These are phyloP conservation scores for Lithophane semibrunnea DNA, from an alignment of 2,888 invertebrate species.

Conservation along the genomic window DNA sequence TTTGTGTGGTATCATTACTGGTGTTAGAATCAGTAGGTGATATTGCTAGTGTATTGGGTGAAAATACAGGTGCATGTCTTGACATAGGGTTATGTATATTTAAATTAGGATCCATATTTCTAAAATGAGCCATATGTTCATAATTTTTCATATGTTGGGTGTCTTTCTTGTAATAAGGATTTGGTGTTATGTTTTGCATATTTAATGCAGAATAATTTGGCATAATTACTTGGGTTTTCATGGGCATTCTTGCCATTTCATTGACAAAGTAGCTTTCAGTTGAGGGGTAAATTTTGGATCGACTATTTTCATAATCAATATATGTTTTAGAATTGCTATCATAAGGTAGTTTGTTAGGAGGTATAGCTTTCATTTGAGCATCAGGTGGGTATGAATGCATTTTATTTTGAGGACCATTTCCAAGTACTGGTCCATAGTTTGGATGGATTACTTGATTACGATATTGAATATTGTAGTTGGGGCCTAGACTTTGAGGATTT, in stretches of 20 bases:
- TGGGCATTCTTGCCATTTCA: slow-evolving; percentile 78
- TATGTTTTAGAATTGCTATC: slow-evolving; percentile 81
- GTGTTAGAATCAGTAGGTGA: slow-evolving; percentile 87
- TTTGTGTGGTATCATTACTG: slow-evolving; percentile 83
- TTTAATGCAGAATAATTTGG: slow-evolving; percentile 80
- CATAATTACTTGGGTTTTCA: slow-evolving; percentile 80
- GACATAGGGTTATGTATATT: slow-evolving; percentile 77
- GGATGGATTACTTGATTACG: slow-evolving; percentile 83
- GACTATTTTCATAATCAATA: slow-evolving; percentile 80
- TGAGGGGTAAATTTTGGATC: slow-evolving; percentile 77
- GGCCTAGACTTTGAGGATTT: slow-evolving; percentile 73
- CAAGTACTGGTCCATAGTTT: slow-evolving; percentile 79
- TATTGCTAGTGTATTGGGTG: slow-evolving; percentile 84
- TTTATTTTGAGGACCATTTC: slow-evolving; percentile 82
- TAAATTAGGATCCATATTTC: slow-evolving; percentile 79
- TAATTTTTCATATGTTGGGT: slow-evolving; percentile 76
- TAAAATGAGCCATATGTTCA: slow-evolving; percentile 81
- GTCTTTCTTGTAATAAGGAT: slow-evolving; percentile 84
- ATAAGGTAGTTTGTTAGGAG: slow-evolving; percentile 81
- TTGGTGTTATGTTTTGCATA: slow-evolving; percentile 77
- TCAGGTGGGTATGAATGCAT: slow-evolving; percentile 80
- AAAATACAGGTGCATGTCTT: slow-evolving; percentile 83
- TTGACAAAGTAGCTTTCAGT: slow-evolving; percentile 81
- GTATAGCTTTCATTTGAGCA: slow-evolving; percentile 73
- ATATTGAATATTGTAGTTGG: slow-evolving; percentile 78